Conservation (phyloP, 2,797 vertebrate genomes). For the Lateolabrax maculatus region DNA sequence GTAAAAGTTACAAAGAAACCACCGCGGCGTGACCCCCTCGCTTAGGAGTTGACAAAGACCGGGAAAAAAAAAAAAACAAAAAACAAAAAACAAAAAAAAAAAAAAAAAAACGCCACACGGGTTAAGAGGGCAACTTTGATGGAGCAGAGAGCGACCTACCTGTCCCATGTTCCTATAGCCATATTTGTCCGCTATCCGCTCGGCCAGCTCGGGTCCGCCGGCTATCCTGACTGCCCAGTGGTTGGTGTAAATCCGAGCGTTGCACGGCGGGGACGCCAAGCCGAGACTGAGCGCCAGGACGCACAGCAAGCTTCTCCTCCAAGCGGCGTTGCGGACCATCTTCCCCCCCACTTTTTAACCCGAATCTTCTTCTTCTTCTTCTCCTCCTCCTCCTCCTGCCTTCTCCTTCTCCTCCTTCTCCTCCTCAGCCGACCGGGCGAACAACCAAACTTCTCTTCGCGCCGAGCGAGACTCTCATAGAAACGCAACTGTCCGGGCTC, state of each 20-base stretch:
- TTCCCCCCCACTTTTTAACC: conserved; percentile 82
- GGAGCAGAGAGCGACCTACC: conserved; percentile 84
- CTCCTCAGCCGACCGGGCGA: conserved; percentile 80
- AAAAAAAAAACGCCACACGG: background rate
- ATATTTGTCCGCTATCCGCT: conserved; percentile 95
- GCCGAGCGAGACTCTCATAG: conserved; percentile 83
- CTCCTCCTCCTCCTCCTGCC: conserved; percentile 77
- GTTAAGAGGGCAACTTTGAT: conserved; percentile 36
- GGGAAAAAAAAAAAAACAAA: background rate
- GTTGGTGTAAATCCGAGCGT: conserved; percentile 97
- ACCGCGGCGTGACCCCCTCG: background rate
- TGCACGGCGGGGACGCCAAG: conserved; percentile 89
- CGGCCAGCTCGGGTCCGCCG: conserved; percentile 91
- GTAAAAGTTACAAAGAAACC: background rate
- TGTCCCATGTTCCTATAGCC: conserved; percentile 98
- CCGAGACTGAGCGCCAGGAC: conserved; percentile 90
- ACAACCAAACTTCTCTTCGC: conserved; percentile 87
- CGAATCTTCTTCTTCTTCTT: conserved; percentile 73
- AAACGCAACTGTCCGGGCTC: conserved; percentile 77
- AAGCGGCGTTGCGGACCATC: conserved; percentile 90
- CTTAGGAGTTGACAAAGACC: conserved; percentile 31
- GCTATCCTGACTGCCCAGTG: conserved; percentile 98
- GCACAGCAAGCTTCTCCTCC: conserved; percentile 86
- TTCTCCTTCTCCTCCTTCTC: conserved; percentile 72
- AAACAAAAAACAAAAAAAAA: background rate